Evolutionary conservation across 2,888 invertebrate genomes (phyloP).

Genomic region (Erynnis tages): DNA sequence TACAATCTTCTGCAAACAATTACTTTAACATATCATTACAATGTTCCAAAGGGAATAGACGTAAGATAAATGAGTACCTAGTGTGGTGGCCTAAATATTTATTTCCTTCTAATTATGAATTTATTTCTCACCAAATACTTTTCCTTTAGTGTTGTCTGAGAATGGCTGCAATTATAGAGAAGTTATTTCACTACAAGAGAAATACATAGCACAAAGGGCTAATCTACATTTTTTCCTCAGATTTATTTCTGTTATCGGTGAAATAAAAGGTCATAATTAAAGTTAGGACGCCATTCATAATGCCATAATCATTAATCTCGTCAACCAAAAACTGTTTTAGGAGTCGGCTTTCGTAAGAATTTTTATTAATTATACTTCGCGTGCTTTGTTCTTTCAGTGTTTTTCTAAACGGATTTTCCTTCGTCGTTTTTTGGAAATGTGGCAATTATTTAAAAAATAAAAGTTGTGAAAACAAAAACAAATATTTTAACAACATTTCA

Average conservation of each 20-base stretch:
- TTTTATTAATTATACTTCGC: slow-evolving; percentile 34
- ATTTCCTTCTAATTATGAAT: too few species aligned
- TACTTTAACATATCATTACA: too few species aligned
- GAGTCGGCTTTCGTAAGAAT: slow-evolving; percentile 35
- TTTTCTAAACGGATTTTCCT: slow-evolving; percentile 4
- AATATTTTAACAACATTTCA: too few species aligned
- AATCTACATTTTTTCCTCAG: slow-evolving; percentile 37
- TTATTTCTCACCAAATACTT: not conserved
- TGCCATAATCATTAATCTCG: slow-evolving; percentile 44
- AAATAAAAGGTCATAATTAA: slow-evolving; percentile 42
- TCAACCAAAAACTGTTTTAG: slow-evolving; percentile 37
- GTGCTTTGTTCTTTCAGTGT: slow-evolving; percentile 15
- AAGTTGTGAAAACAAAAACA: too few species aligned
- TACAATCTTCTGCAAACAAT: too few species aligned
- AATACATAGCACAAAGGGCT: slow-evolving; percentile 26
- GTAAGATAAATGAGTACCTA: too few species aligned
- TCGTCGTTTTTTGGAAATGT: slow-evolving; percentile 2
- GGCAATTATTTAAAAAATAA: not conserved
- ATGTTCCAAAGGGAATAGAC: too few species aligned
- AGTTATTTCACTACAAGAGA: slow-evolving; percentile 18
- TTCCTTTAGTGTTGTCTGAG: not conserved
- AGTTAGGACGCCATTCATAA: slow-evolving; percentile 39
- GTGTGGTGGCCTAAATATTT: too few species aligned
- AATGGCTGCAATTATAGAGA: not conserved
- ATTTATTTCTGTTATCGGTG: slow-evolving; percentile 37